Evolutionary conservation across 2,797 vertebrate species (phyloP).

Genomic region (Balearica regulorum): DNA sequence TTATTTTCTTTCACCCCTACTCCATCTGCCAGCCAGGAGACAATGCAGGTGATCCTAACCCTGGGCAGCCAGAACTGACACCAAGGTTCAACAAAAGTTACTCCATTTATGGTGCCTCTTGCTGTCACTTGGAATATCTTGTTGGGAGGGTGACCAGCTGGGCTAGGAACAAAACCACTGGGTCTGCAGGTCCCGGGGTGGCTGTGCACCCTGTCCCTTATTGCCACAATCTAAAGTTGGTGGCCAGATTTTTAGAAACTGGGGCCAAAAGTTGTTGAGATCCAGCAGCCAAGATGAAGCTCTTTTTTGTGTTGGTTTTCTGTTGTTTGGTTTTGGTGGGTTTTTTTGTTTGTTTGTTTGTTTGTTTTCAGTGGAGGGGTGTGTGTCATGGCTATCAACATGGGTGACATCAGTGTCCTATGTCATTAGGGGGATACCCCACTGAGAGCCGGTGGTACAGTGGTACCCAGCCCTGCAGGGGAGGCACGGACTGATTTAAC

Average conservation of each 20-base stretch:
- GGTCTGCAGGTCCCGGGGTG: accelerated
- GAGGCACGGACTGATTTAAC: neutral
- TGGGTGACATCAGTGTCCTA: neutral
- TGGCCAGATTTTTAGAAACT: neutral
- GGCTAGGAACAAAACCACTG: neutral
- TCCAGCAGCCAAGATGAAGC: neutral
- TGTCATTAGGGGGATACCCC: neutral
- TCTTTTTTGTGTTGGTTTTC: neutral
- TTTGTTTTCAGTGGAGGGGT: neutral
- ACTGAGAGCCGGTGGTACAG: neutral
- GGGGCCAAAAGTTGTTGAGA: neutral
- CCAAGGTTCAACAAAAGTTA: neutral
- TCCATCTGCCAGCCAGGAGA: neutral
- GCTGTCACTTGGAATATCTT: neutral
- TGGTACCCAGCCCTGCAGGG: neutral
- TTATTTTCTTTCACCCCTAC: neutral
- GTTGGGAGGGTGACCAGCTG: neutral
- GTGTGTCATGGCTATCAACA: accelerated
- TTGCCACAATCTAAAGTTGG: accelerated
- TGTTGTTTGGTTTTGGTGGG: neutral
- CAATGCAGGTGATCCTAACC: neutral
- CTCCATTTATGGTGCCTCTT: neutral
- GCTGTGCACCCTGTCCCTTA: neutral
- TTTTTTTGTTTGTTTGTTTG: no score
- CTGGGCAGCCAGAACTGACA: neutral